These are phyloP conservation scores for Yponomeuta malinellus DNA, from an alignment of 2,888 invertebrate species.

Conservation along the genomic window DNA sequence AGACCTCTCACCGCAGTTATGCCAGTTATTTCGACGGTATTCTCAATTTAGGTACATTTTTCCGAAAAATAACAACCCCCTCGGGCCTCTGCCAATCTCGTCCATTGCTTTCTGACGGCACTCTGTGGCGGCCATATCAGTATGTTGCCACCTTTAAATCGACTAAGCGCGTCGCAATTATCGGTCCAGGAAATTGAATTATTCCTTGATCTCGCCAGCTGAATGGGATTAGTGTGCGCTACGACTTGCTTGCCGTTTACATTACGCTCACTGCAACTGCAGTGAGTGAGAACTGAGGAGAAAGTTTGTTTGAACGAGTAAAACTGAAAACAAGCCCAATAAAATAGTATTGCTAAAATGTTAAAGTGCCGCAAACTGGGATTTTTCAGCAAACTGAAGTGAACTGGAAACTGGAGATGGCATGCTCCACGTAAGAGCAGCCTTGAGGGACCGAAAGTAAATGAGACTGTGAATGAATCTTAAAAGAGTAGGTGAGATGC, in stretches of 20 bases:
- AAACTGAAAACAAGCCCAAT: too few species aligned
- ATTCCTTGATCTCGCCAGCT: slow-evolving; percentile 34
- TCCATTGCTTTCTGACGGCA: too few species aligned
- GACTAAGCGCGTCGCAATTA: slow-evolving; percentile 33
- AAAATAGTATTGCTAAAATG: too few species aligned
- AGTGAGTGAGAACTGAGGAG: background rate
- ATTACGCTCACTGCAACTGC: background rate
- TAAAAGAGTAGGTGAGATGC: background rate
- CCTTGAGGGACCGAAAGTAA: background rate
- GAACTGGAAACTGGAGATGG: too few species aligned
- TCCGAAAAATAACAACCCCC: too few species aligned
- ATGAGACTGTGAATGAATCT: background rate
- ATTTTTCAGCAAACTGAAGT: too few species aligned
- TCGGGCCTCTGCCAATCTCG: too few species aligned
- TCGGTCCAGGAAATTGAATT: slow-evolving; percentile 44
- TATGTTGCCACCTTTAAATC: background rate
- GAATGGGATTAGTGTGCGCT: slow-evolving; percentile 27
- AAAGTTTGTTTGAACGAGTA: background rate
- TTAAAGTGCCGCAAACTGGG: too few species aligned
- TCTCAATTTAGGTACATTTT: too few species aligned
- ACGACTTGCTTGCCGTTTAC: background rate
- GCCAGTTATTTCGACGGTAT: too few species aligned
- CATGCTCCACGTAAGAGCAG: too few species aligned
- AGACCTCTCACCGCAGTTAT: too few species aligned
- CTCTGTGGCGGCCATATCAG: background rate